Evolutionary conservation across 2,113 vertebrate genomes (phyloP), one percentile per base, ranked within the genome.

Genomic region (Aptenodytes forsteri): DNA sequence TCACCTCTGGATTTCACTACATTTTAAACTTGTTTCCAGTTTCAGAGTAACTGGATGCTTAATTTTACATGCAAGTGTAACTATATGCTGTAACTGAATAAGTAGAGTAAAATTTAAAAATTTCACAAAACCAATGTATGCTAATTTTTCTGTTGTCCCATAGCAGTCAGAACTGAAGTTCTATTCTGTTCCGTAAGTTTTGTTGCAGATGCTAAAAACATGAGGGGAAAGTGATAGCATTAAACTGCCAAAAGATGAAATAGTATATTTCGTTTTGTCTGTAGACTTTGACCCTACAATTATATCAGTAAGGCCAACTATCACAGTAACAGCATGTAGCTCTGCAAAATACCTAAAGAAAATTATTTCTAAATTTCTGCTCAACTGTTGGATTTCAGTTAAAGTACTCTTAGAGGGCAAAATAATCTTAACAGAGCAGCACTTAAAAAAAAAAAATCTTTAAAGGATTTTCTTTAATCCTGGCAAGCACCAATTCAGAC

Each of bases 401-500:
- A 49, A 75, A 89, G 56, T 69, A 52, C 52, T 78, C 49, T 85
- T 44, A 71, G 62, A 85, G 76, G 87, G 62, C 85, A 96, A 81
- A 95, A 85, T 93, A 95, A 92, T 89, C 86, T 80, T 90, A 94
- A 92, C 49, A 94, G 80, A 86, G 75, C 67, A 86, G 86, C 71
- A 55, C 38, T 89, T 38, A 58, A 59, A 49, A 59, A 49, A 80
- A 80, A 56, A 40, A 18, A 46, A 40, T 54, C 59, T 93, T 83
- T 59, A 90, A 83, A 92, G 79, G 86, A 84, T 94, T 97, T 91
- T 90, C 67, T 88, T 88, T 95, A 96, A 92, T 96, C 79, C 92
- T 90, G 55, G 64, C 64, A 93, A 94, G 85, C 72, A 78, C 83
- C 56, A 47, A 72, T 92, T 97, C 80, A 95, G 80, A 34, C 77